Conservation (phyloP, 2,797 vertebrate species). For the Lates japonicus region DNA sequence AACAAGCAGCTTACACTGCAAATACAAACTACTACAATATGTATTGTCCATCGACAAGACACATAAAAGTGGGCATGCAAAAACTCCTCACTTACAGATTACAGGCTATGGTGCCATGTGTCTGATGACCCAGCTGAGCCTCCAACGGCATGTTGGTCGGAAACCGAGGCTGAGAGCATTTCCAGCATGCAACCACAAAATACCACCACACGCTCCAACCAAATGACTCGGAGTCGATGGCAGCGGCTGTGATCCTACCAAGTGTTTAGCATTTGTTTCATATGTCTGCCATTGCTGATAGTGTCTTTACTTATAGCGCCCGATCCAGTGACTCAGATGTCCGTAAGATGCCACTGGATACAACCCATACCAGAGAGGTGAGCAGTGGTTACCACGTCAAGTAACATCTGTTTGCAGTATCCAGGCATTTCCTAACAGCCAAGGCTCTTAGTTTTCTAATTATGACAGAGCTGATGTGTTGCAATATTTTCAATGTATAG, state of each 20-base stretch:
- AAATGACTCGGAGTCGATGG: constrained; percentile 29
- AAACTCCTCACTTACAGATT: constrained; percentile 64
- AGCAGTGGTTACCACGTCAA: constrained; percentile 47
- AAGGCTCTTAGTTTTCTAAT: constrained; percentile 18
- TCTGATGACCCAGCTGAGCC: constrained; percentile 57
- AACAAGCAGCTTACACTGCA: constrained; percentile 25
- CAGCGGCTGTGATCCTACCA: constrained; percentile 3
- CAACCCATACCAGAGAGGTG: constrained; percentile 80
- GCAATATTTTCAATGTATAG: background rate
- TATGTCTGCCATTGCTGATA: constrained; percentile 32
- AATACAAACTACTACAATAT: constrained; percentile 38
- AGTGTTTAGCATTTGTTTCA: constrained; percentile 39
- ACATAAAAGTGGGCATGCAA: constrained; percentile 50
- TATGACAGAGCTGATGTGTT: background rate
- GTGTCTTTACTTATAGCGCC: constrained; percentile 75
- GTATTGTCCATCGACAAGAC: constrained; percentile 53
- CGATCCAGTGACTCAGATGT: constrained; percentile 75
- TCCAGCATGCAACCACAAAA: constrained; percentile 50
- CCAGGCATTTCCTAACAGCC: constrained; percentile 5
- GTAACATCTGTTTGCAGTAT: constrained; percentile 18
- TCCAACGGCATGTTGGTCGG: constrained; percentile 64
- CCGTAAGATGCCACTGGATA: constrained; percentile 74
- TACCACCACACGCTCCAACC: constrained; percentile 39
- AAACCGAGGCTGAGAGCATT: constrained; percentile 39
- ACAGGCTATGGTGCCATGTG: constrained; percentile 65